Evolutionary conservation across 2,888 invertebrate species (phyloP).

Genomic region (Drosophila birchii): DNA sequence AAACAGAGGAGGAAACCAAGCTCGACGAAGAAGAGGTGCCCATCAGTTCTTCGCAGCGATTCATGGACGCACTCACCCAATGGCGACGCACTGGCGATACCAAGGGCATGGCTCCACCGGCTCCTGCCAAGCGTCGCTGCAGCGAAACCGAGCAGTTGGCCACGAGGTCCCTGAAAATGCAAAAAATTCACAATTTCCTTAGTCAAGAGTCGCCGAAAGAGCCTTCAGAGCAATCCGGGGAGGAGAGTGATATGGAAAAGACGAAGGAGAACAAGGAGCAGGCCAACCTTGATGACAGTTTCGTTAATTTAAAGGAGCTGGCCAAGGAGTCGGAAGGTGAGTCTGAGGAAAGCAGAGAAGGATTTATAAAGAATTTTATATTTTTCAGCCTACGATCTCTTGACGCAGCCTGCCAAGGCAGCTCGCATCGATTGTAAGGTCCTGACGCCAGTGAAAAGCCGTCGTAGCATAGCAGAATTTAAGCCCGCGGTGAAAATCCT

Average conservation of each 20-base stretch:
- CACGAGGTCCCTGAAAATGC: constrained; percentile 76
- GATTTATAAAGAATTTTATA: no score
- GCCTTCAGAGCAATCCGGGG: constrained; percentile 49
- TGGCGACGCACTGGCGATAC: constrained; percentile 84
- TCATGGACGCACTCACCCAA: constrained; percentile 80
- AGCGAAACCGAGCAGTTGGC: constrained; percentile 72
- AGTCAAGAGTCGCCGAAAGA: constrained; percentile 44
- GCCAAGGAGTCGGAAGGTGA: constrained; percentile 57
- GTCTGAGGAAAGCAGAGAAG: not conserved
- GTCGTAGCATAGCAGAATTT: constrained; percentile 1
- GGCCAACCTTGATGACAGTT: constrained; percentile 40
- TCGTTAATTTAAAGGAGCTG: constrained; percentile 55
- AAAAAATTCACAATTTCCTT: constrained; percentile 82
- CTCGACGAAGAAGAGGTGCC: constrained; percentile 72
- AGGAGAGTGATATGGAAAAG: constrained; percentile 38
- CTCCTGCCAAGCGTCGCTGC: constrained; percentile 72
- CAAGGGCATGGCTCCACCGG: constrained; percentile 58
- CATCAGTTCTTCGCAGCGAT: constrained; percentile 83
- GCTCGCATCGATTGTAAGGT: constrained; percentile 70
- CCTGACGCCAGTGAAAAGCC: constrained; percentile 46
- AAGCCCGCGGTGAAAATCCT: not conserved
- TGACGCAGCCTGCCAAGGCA: constrained; percentile 50
- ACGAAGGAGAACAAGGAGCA: not conserved
- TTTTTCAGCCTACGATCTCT: constrained; percentile 69
- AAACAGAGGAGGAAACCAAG: constrained; percentile 53